These are phyloP conservation scores for Campylomormyrus numenius DNA, from an alignment of 2,113 vertebrate genomes.

Conservation along the genomic window DNA sequence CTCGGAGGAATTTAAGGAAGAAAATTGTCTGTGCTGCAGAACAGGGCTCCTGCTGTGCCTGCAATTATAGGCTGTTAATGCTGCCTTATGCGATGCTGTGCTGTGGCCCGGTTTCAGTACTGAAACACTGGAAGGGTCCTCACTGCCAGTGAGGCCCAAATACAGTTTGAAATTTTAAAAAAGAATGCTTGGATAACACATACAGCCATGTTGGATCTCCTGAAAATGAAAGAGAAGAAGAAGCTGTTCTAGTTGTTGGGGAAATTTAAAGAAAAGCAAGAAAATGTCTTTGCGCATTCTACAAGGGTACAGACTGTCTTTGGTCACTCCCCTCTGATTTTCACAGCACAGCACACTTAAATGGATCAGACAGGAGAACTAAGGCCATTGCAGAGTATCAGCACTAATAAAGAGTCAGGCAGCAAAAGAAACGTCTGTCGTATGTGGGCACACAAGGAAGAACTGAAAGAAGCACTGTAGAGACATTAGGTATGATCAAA, in stretches of 20 bases:
- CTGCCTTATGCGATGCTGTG: not conserved
- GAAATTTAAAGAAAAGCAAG: not conserved
- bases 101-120: not conserved
- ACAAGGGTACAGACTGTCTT: not conserved
- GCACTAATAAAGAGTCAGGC: not conserved
- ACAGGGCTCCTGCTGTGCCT: not conserved
- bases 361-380: not conserved
- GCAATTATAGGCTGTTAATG: not conserved
- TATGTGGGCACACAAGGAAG: not conserved
- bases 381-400: not conserved
- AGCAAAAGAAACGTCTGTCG: not conserved
- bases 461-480: not conserved
- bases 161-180: not conserved
- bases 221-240: not conserved
- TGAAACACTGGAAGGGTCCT: not conserved
- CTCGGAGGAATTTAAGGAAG: not conserved
- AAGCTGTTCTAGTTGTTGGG: not conserved
- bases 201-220: not conserved
- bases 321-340: not conserved
- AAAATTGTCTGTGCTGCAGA: not conserved
- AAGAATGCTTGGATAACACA: not conserved
- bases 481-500: not conserved
- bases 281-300: not conserved
- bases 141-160: not conserved
- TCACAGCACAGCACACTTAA: not conserved